phyloP scores from a whole-genome alignment of 1,140 invertebrate species.

The Metaphire vulgaris region DNA sequence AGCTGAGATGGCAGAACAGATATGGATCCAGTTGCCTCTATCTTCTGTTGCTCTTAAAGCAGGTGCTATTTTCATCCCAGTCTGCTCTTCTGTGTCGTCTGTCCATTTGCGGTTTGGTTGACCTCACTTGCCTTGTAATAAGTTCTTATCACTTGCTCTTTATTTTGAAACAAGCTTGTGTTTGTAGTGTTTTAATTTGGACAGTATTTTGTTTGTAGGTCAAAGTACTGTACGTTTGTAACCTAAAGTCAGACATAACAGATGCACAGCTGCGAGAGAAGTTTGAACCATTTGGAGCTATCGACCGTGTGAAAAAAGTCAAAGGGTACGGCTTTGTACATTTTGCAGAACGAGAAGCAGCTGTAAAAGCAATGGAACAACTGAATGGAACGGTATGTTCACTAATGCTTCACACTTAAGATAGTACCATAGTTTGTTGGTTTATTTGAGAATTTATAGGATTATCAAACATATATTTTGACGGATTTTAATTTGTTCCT shows the following conservation, averaged over 20 bases:
- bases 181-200: too few species aligned
- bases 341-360: constrained; percentile 93
- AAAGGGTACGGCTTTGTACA: constrained; percentile 99
- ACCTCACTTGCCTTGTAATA: too few species aligned
- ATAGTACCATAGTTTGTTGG: background rate
- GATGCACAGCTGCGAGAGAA: constrained; percentile 91
- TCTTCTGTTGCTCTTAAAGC: too few species aligned
- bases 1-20: too few species aligned
- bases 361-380: constrained; percentile 89
- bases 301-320: constrained; percentile 97
- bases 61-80: too few species aligned
- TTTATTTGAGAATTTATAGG: background rate
- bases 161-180: too few species aligned
- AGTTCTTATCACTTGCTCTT: too few species aligned
- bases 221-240: constrained; percentile 94
- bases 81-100: too few species aligned
- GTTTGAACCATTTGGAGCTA: constrained; percentile 86
- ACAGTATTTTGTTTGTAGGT: too few species aligned
- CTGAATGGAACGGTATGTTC: constrained; percentile 71
- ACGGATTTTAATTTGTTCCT: too few species aligned
- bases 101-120: too few species aligned
- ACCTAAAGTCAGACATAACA: constrained; percentile 89
- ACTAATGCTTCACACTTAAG: background rate
- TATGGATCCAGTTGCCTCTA: too few species aligned
- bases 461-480: background rate